Base-by-base conservation (phyloP, 1,140 invertebrate species). In the Drosophila pseudoobscura region DNA sequence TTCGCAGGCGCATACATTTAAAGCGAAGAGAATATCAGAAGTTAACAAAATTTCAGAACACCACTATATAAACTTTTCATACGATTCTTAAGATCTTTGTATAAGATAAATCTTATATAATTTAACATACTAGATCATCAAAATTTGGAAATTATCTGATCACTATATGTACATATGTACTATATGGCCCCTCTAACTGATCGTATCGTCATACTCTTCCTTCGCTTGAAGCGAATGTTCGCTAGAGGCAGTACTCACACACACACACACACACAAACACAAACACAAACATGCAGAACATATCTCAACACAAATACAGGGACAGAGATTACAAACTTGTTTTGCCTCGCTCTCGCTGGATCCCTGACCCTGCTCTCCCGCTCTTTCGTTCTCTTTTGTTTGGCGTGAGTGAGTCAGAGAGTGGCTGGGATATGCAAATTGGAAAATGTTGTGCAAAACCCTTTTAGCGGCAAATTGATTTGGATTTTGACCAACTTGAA, bases 371-470 rank as follows among this genome's bases (percentile, higher is more conserved):
- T 39, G 35, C 68, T 45, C 20, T 39, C n/a, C 24, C 22, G 8
- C 53, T 44, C 26, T 22, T 20, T 13, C 54, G 22, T 9, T 44
- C 15, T 22, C 29, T 53, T 13, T 20, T 11, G 29, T 8, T 39
- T 17, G 9, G 41, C 17, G 8, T 53, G 31, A 53, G 54, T 74
- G 69, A 74, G 41, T 78, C 69, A 57, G 44, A 24, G 20, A 51
- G 13, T 31, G 54, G 45, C 47, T 60, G 47, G 11, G 35, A 39
- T 49, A 59, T 83, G 79, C 80, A 84, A 77, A 77, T 77, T 50
- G 53, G 49, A 50, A 76, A 54, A 39, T 61, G 35, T 22, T 62
- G 78, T 24, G 43, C 44, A 49, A 54, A 55, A 45, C 35, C 31
- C 29, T 53, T 24, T 54, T 61, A 31, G 35, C 44, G 24, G 39